Conservation (phyloP, 2,888 invertebrate species). For the Chrysopilus asiliformis region DNA sequence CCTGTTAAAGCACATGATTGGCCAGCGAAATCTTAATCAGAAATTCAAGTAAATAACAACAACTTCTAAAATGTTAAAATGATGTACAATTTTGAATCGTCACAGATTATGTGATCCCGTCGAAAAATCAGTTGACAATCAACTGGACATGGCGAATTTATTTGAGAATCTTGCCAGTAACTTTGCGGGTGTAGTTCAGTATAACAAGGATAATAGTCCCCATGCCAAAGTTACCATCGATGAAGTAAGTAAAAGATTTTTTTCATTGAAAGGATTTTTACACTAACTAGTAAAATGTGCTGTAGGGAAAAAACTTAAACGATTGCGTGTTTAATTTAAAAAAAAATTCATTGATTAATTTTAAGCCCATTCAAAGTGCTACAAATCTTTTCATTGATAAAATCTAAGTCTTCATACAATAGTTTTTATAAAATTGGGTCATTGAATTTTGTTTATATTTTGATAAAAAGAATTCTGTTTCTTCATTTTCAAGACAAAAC, state of each 20-base stretch:
- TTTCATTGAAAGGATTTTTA: not conserved
- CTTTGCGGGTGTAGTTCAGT: slow-evolving; percentile 86
- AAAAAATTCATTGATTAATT: too few relatives aligned
- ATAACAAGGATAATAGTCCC: slow-evolving; percentile 82
- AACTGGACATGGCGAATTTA: slow-evolving; percentile 61
- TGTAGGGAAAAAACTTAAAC: not conserved
- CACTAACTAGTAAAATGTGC: not conserved
- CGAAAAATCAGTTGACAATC: slow-evolving; percentile 43
- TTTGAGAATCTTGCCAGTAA: slow-evolving; percentile 70
- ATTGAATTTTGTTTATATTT: too few relatives aligned
- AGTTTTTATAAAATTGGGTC: too few relatives aligned
- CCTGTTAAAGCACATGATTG: slow-evolving; percentile 46
- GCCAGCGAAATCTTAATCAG: slow-evolving; percentile 49
- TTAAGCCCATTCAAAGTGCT: too few relatives aligned
- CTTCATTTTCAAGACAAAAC: too few relatives aligned
- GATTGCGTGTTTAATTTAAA: too few relatives aligned
- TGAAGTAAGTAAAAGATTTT: slow-evolving; percentile 36
- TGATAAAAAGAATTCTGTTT: too few relatives aligned
- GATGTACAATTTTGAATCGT: too few relatives aligned
- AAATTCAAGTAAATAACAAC: slow-evolving; percentile 49
- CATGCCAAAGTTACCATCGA: slow-evolving; percentile 66
- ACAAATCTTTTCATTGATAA: too few relatives aligned
- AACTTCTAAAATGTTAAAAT: too few relatives aligned
- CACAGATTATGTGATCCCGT: slow-evolving; percentile 63
- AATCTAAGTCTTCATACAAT: too few relatives aligned